Evolutionary conservation across 2,113 vertebrate species (phyloP).

Genomic region (Carlito syrichta): DNA sequence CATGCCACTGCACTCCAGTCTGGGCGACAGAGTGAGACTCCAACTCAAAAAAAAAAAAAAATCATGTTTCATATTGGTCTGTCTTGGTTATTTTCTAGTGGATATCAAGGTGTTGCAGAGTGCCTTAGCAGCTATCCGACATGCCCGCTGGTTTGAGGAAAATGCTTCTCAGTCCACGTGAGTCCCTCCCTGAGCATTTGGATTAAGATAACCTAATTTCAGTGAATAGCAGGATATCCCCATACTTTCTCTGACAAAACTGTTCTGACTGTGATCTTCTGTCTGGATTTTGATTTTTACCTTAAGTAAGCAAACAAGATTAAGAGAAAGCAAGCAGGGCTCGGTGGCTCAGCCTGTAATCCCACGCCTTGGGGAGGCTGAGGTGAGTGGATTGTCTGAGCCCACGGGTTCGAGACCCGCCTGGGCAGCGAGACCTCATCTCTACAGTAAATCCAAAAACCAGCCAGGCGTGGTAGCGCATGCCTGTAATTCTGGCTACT

Average conservation of each 20-base stretch:
- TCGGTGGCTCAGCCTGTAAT: no score
- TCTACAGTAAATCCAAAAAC: no score
- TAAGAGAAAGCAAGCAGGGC: neutral
- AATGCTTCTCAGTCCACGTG: slow-evolving; percentile 98
- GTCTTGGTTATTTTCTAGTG: slow-evolving; percentile 82
- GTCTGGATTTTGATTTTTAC: slow-evolving; percentile 9
- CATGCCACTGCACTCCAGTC: no score
- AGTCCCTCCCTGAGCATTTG: slow-evolving; percentile 62
- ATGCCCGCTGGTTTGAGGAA: slow-evolving; percentile 98
- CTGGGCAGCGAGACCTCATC: no score
- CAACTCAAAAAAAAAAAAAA: no score
- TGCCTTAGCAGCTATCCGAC: slow-evolving; percentile 95
- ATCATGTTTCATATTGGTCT: neutral
- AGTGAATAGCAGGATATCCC: neutral
- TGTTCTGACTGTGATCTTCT: neutral
- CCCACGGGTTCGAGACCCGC: no score
- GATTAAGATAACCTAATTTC: neutral
- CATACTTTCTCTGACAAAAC: neutral
- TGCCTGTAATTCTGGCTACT: no score
- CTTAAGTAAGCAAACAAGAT: neutral
- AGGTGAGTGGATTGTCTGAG: no score
- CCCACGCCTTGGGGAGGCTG: no score
- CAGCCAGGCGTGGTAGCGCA: no score
- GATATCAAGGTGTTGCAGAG: slow-evolving; percentile 98
- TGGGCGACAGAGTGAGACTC: no score